Conservation (phyloP, 2,113 vertebrate species). For the Sapajus apella region DNA sequence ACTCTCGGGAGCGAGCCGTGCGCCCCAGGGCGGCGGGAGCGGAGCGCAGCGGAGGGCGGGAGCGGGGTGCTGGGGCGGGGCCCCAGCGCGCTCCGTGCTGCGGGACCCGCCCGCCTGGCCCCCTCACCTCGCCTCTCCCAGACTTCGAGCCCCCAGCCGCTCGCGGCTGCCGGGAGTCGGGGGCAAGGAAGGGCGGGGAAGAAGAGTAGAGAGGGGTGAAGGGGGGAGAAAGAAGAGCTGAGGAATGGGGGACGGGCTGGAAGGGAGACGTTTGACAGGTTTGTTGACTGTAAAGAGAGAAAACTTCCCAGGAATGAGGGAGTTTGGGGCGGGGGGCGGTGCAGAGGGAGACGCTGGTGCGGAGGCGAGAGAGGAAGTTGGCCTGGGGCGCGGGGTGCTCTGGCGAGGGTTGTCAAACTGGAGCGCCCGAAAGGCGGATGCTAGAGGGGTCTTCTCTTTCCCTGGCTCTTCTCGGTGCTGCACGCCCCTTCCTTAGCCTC, state of each 20-base stretch:
- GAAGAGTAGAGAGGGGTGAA: neutral
- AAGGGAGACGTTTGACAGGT: conserved; percentile 77
- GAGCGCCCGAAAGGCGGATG: neutral
- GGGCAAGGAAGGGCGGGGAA: conserved; percentile 40
- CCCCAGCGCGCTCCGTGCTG: conserved; percentile 31
- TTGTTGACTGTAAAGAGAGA: conserved; percentile 82
- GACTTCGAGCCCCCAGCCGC: neutral
- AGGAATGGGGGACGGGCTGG: conserved; percentile 59
- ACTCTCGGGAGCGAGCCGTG: conserved; percentile 62
- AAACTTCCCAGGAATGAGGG: conserved; percentile 80
- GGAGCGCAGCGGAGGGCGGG: conserved; percentile 62
- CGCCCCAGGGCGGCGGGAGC: conserved; percentile 67
- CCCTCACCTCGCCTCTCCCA: neutral
- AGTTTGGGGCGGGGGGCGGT: conserved; percentile 39
- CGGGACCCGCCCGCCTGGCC: conserved; percentile 38
- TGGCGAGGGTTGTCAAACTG: neutral
- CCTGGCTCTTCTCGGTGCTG: neutral
- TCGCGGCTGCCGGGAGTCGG: neutral
- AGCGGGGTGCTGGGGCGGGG: conserved; percentile 63
- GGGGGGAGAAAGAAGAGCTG: conserved; percentile 45
- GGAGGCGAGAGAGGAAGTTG: conserved; percentile 16
- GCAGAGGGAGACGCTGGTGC: conserved; percentile 25
- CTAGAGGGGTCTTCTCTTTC: neutral
- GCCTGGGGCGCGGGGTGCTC: conserved; percentile 40
- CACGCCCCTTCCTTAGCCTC: neutral